Conservation (phyloP, 2,888 invertebrate genomes). For the Lycophotia porphyrea region DNA sequence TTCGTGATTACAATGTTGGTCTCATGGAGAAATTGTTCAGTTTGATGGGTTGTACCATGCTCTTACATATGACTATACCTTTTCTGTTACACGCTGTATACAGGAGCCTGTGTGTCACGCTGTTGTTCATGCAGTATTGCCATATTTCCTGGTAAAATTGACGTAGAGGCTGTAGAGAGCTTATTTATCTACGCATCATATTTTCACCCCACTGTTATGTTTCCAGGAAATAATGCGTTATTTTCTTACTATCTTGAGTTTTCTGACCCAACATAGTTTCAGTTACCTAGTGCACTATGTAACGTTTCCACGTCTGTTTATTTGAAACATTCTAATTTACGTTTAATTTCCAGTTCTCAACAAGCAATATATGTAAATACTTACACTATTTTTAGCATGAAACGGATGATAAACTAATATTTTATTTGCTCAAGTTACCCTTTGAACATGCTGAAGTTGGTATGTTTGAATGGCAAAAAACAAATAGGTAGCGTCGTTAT, state of each 20-base stretch:
- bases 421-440: slow-evolving; percentile 5
- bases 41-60: neutral
- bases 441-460: neutral
- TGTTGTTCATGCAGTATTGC: slow-evolving; percentile 13
- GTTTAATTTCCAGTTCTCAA: neutral
- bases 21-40: neutral
- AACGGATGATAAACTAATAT: neutral
- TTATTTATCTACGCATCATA: slow-evolving; percentile 24
- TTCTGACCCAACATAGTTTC: neutral
- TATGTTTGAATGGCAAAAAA: neutral
- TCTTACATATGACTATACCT: neutral
- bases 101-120: slow-evolving; percentile 5
- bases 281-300: neutral
- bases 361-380: neutral
- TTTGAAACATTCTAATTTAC: neutral
- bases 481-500: slow-evolving; percentile 22
- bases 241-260: slow-evolving; percentile 11
- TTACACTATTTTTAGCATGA: neutral
- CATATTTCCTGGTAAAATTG: slow-evolving; percentile 13
- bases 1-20: neutral
- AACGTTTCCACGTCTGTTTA: too few species aligned
- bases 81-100: neutral
- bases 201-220: slow-evolving; percentile 14
- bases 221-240: slow-evolving; percentile 6
- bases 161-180: neutral